Conservation (phyloP, 2,113 vertebrate genomes). For the Oostethus manadensis region DNA sequence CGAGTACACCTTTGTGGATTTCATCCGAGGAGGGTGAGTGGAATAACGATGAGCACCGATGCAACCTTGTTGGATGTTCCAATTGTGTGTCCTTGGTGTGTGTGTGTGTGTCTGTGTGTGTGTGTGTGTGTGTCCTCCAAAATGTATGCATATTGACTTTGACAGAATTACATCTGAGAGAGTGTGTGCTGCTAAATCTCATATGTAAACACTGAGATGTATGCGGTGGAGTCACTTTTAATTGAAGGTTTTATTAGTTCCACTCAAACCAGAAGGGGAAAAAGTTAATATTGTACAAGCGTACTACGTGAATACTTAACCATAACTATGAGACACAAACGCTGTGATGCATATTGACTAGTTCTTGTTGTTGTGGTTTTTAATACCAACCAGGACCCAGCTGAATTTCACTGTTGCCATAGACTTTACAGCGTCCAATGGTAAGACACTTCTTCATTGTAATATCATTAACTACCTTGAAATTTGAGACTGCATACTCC, state of each 20-base stretch:
- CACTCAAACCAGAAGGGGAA: constrained; percentile 21
- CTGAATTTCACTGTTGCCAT: constrained; percentile 98
- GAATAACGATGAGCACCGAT: constrained; percentile 48
- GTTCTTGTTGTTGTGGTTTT: constrained; percentile 2
- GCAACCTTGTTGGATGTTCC: constrained; percentile 10
- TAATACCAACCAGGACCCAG: constrained; percentile 78
- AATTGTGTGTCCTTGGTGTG: not conserved
- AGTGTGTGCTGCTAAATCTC: constrained; percentile 10
- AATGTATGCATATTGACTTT: constrained; percentile 8
- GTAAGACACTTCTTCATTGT: constrained; percentile 65
- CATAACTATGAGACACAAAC: constrained; percentile 3
- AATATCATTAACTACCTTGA: no score
- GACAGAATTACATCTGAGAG: not conserved
- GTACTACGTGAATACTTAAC: constrained; percentile 20
- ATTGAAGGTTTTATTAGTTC: constrained; percentile 42
- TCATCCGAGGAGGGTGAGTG: constrained; percentile 96
- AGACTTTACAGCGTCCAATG: constrained; percentile 97
- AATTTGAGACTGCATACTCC: no score
- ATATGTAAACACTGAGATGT: constrained; percentile 28
- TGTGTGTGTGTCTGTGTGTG: constrained; percentile 2
- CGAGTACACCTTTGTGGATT: constrained; percentile 96
- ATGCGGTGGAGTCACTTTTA: constrained; percentile 44
- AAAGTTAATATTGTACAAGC: constrained; percentile 7
- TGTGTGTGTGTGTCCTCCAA: constrained; percentile 9
- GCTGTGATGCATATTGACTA: constrained; percentile 4